phyloP scores from a whole-genome alignment of 2,113 vertebrate genomes.

The Carettochelys insculpta region DNA sequence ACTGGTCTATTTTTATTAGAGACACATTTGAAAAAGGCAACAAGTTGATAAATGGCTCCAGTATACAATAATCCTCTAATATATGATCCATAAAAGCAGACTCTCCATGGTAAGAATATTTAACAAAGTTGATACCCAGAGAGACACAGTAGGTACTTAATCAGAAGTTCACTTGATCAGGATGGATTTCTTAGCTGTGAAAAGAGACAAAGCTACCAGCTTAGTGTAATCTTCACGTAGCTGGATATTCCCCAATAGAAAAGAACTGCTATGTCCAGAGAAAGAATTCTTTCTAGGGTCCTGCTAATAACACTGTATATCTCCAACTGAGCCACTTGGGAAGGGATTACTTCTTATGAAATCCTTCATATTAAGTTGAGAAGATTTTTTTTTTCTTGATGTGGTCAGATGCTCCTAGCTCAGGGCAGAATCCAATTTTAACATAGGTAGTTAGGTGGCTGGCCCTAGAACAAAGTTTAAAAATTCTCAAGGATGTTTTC shows the following conservation, averaged over 20 bases:
- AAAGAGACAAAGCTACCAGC: not conserved
- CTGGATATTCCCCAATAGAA: not conserved
- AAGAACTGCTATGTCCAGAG: not conserved
- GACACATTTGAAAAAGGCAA: not conserved
- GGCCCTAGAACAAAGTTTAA: not conserved
- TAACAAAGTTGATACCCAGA: not conserved
- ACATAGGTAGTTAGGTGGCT: not conserved
- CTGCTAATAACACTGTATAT: not conserved
- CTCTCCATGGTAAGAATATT: not conserved
- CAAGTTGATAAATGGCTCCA: not conserved
- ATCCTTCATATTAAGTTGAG: not conserved
- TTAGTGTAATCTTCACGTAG: not conserved
- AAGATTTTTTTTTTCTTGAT: not conserved
- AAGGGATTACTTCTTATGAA: not conserved
- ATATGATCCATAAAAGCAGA: not conserved
- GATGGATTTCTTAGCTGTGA: not conserved
- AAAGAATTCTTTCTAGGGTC: not conserved
- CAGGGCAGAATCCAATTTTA: not conserved
- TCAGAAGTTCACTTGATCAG: not conserved
- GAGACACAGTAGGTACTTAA: not conserved
- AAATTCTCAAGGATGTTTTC: not conserved
- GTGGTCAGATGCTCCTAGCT: not conserved
- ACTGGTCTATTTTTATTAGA: not conserved
- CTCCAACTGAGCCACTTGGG: not conserved
- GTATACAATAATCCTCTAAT: not conserved